Evolutionary conservation across 2,888 invertebrate genomes (phyloP), one percentile per base, ranked within the genome.

Genomic region (Drosophila maculinotata): DNA sequence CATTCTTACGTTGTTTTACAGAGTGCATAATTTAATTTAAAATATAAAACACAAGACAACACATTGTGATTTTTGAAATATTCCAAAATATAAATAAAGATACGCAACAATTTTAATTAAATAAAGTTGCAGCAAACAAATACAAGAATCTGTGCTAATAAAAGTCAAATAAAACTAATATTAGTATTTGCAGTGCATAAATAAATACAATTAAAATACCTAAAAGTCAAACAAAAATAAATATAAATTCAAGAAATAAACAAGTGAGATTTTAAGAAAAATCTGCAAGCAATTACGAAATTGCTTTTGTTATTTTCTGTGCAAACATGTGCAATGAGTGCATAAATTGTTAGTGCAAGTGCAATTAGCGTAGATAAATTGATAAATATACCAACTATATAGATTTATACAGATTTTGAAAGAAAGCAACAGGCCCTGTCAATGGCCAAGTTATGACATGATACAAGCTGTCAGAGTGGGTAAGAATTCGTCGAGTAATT

Each of bases 401-500:
- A 45, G 7, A 39, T 26, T 4, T 2, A 45, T 17, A 36, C 9
- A 4, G 17, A 12, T 8, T 9, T 12, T 9, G 2, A n/a, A 17
- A 49, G 4, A 17, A 20, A 25, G 35, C 41, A 51, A 54, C 23
- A 31, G 57, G 23, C 35, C 6, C 41, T 26, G 15, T 47, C 25
- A 28, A 53, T 70, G 72, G 48, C 52, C 53, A 75, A 48, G 52
- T 64, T 76, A 64, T 75, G 71, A 69, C 42, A 75, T 51, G 51
- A 33, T 47, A 65, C 33, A 28, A 33, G 51, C 68, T 38, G 51
- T 25, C 42, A 38, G 33, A 10, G 15, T 15, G 64, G 58, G 52
- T 53, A 69, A 75, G 75, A 41, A 31, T 47, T 10, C n/a, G 39
- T 39, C 17, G 23, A 15, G 41, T 25, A 38, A 44, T 44, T 56